Percentiles rank a stretch among this genome's conserved stretches.
Conservation (phyloP, 2,113 vertebrate species). For the Nerophis ophidion region DNA sequence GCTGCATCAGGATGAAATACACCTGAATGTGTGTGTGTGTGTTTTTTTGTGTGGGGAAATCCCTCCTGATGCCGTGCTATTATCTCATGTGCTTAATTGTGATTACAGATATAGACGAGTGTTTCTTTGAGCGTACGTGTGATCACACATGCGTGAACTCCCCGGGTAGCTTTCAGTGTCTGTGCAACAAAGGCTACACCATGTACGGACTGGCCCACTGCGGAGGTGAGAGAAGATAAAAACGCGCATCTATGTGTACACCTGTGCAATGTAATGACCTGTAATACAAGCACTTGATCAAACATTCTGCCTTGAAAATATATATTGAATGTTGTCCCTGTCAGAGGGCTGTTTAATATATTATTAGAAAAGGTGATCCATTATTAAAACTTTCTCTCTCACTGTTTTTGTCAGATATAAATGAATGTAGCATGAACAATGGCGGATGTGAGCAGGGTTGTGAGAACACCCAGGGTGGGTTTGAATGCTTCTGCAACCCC, state of each 20-base stretch:
- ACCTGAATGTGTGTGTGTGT: slow-evolving; percentile 11
- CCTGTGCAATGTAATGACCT: background rate
- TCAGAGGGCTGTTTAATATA: background rate
- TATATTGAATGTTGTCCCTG: background rate
- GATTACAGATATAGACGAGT: slow-evolving; percentile 94
- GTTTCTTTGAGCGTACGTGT: slow-evolving; percentile 92
- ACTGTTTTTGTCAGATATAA: slow-evolving; percentile 74
- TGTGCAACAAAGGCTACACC: slow-evolving; percentile 87
- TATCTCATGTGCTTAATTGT: slow-evolving; percentile 49
- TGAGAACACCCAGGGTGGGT: slow-evolving; percentile 83
- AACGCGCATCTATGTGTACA: slow-evolving; percentile 10
- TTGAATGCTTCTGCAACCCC: slow-evolving; percentile 83
- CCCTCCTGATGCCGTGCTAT: slow-evolving; percentile 46
- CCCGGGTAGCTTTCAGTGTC: slow-evolving; percentile 85
- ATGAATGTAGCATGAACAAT: slow-evolving; percentile 93
- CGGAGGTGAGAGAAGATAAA: slow-evolving; percentile 78
- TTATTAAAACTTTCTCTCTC: background rate
- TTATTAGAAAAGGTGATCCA: background rate
- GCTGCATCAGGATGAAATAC: slow-evolving; percentile 24
- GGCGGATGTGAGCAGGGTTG: slow-evolving; percentile 90
- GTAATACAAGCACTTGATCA: background rate
- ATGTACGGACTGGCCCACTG: slow-evolving; percentile 93
- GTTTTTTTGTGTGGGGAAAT: slow-evolving; percentile 33
- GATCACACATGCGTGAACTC: slow-evolving; percentile 94
- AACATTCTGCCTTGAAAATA: background rate